Percentiles rank a stretch among this genome's conserved stretches.
phyloP scores from a whole-genome alignment of 2,797 vertebrate genomes.

The Cetoscarus ocellatus region DNA sequence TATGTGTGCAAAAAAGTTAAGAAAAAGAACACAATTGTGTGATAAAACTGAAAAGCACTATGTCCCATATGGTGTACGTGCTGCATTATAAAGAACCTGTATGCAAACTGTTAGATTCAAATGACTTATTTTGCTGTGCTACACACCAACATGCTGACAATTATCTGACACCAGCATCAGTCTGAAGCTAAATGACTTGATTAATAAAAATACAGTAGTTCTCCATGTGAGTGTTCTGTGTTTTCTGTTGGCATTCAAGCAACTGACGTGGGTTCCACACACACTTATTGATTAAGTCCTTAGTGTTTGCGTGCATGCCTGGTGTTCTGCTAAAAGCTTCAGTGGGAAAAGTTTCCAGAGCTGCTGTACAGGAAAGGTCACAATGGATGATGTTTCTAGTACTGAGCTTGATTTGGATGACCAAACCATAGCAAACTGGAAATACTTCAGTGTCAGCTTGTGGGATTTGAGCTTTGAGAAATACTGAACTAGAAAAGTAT shows the following conservation, averaged over 20 bases:
- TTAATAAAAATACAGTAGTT: neutral
- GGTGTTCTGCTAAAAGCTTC: constrained; percentile 30
- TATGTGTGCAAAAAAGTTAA: too few relatives aligned
- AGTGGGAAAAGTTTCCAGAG: constrained; percentile 1
- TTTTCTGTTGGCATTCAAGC: neutral
- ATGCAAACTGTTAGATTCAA: neutral
- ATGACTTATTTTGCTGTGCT: neutral
- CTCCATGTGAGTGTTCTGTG: neutral
- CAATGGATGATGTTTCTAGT: neutral
- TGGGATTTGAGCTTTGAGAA: neutral
- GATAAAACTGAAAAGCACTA: too few relatives aligned
- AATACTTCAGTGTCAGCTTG: constrained; percentile 1
- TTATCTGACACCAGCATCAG: neutral
- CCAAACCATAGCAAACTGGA: too few relatives aligned
- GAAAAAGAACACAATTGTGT: too few relatives aligned
- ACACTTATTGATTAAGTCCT: neutral
- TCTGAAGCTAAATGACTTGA: neutral
- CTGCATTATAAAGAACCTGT: constrained; percentile 6
- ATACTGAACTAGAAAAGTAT: neutral
- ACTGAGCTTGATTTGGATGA: neutral
- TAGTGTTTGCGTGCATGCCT: neutral
- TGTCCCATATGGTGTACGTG: too few relatives aligned
- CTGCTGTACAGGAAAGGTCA: constrained; percentile 8
- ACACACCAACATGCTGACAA: neutral
- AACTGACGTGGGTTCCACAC: neutral